Evolutionary conservation across 1,140 invertebrate species (phyloP).

Genomic region (Heliconius nattereri): DNA sequence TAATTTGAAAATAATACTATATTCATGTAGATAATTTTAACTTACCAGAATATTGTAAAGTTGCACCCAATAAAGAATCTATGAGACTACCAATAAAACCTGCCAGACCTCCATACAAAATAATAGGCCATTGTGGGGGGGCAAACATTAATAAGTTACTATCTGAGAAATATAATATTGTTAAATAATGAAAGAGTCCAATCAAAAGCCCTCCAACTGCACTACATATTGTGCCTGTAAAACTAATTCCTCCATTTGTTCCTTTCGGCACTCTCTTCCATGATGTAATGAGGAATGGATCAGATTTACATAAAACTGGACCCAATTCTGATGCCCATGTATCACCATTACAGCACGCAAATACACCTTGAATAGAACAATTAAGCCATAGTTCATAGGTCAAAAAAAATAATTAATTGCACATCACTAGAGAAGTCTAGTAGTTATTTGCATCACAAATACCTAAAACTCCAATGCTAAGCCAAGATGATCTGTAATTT

Average conservation of each 20-base stretch:
- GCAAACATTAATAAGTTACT: conserved; percentile 81
- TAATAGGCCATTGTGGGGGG: conserved; percentile 91
- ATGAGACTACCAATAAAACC: conserved; percentile 91
- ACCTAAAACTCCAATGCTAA: conserved; percentile 88
- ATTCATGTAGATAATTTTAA: conserved; percentile 36
- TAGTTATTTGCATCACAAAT: conserved; percentile 1
- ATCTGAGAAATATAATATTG: conserved; percentile 85
- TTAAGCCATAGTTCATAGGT: not conserved
- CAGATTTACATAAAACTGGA: conserved; percentile 85
- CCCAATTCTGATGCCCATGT: conserved; percentile 96
- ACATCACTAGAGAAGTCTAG: not conserved
- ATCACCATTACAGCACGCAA: conserved; percentile 93
- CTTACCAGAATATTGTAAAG: conserved; percentile 92
- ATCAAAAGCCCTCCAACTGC: conserved; percentile 87
- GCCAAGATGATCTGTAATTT: conserved; percentile 90
- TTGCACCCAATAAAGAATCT: conserved; percentile 92
- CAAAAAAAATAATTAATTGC: conserved; percentile 6
- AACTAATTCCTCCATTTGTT: conserved; percentile 91
- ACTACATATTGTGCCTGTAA: conserved; percentile 87
- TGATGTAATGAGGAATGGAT: conserved; percentile 90
- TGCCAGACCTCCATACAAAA: conserved; percentile 86
- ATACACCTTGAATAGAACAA: conserved; percentile 81
- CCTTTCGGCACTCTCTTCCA: conserved; percentile 89
- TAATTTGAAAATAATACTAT: not conserved
- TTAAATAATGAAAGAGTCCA: conserved; percentile 88